Evolutionary conservation across 2,797 vertebrate species (phyloP).

Genomic region (Antrozous pallidus): DNA sequence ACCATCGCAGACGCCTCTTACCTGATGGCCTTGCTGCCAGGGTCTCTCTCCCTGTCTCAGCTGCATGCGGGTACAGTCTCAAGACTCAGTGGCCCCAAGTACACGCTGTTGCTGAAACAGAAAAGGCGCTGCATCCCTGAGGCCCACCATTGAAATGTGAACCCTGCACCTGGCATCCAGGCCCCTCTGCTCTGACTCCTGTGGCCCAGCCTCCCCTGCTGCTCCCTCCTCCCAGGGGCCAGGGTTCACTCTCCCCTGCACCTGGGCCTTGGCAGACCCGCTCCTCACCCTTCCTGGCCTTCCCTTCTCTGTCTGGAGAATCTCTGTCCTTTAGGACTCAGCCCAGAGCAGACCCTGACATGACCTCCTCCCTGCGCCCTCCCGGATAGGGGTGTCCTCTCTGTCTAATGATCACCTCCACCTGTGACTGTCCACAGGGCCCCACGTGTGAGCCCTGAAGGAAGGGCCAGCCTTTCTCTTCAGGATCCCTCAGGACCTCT

Average conservation of each 20-base stretch:
- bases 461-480: background rate
- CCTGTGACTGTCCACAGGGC: rapidly evolving
- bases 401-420: background rate
- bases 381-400: background rate
- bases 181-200: background rate
- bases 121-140: background rate
- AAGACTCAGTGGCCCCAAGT: background rate
- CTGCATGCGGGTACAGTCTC: background rate
- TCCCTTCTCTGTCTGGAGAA: background rate
- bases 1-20: rapidly evolving
- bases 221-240: background rate
- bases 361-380: background rate
- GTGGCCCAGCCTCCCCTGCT: background rate
- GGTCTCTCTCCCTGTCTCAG: background rate
- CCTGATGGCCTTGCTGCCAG: background rate
- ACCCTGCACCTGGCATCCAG: background rate
- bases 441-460: rapidly evolving
- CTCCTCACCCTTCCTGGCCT: background rate
- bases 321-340: background rate
- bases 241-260: too few relatives aligned
- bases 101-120: background rate
- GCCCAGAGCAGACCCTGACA: background rate
- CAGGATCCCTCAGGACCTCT: background rate
- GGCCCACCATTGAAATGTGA: rapidly evolving
- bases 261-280: background rate